Evolutionary conservation across 1,140 invertebrate genomes (phyloP), one percentile per base, ranked within the genome.

Genomic region (Drosophila athabasca): DNA sequence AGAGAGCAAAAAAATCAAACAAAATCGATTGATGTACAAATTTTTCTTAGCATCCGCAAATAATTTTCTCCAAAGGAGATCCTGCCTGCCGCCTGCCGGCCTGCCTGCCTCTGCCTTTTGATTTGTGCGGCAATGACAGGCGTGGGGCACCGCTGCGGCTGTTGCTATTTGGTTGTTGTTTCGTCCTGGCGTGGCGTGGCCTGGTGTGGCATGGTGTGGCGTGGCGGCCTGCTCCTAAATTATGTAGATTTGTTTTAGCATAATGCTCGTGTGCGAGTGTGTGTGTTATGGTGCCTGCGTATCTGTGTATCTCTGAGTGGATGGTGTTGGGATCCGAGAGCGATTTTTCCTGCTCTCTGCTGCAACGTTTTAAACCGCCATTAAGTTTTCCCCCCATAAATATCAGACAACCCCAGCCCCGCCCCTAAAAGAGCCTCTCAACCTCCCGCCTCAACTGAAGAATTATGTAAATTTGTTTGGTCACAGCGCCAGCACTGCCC

Each of bases 1-100:
- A 19, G 31, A 52, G 53, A 31, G 29, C 11, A 52, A 78, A 75
- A 54, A 78, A 87, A 87, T 87, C 83, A 83, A 87, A 88, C 83
- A 83, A 87, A 88, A 87, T 87, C 83, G 83, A 87, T 87, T 87
- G 83, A 88, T 87, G 79, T 88, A 87, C 83, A 88, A 88, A 87
- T 87, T 87, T 88, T 88, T 79, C 83, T 88, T 83, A 82, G 72
- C 82, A 87, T 85, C 82, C 82, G 82, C 82, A 77, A 87, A 78
- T 77, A 81, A 80, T 87, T 85, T 78, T 77, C 61, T 75, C 29
- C 24, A 35, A 29, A 24, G 60, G 48, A 76, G 24, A 26, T 26
- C 54, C 50, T 66, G 11, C 4, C 24, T 24, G 22, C 31, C 3
- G 8, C 67, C 75, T 83, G 24, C 54, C 50, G 60, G 3, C 4